phyloP scores from a whole-genome alignment of 1,140 invertebrate genomes.

The Zaprionus vittiger region DNA sequence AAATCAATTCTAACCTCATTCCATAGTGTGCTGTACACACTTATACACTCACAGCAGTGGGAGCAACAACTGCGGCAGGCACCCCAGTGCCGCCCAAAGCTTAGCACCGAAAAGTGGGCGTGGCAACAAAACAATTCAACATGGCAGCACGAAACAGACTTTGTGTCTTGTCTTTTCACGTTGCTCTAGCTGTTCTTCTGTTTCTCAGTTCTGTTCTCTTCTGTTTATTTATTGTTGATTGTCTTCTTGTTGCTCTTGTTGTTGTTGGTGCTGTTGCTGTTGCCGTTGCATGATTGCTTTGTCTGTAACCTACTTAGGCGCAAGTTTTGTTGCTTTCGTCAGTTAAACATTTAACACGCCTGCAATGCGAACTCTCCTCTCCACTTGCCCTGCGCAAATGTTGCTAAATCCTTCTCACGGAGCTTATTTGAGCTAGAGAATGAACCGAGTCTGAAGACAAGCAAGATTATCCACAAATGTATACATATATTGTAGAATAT shows the following conservation, averaged over 20 bases:
- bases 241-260: conserved; percentile 1
- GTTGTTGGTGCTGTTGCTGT: neutral
- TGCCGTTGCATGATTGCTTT: conserved; percentile 44
- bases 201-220: neutral
- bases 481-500: neutral
- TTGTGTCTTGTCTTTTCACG: conserved; percentile 15
- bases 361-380: conserved; percentile 16
- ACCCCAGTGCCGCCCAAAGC: conserved; percentile 28
- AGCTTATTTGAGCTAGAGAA: neutral
- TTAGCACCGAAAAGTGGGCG: conserved; percentile 35
- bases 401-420: neutral
- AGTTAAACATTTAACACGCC: conserved; percentile 55
- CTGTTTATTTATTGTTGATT: conserved; percentile 10
- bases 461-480: neutral
- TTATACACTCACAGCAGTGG: conserved; percentile 22
- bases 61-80: conserved; percentile 1
- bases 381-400: conserved; percentile 10
- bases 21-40: conserved; percentile 29
- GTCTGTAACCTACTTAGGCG: conserved; percentile 65
- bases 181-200: conserved; percentile 2
- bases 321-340: conserved; percentile 47
- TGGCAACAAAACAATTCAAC: conserved; percentile 36
- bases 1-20: conserved; percentile 71
- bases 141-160: conserved; percentile 23
- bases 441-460: neutral